phyloP scores from a whole-genome alignment of 2,113 vertebrate genomes.

The Neogobius melanostomus region DNA sequence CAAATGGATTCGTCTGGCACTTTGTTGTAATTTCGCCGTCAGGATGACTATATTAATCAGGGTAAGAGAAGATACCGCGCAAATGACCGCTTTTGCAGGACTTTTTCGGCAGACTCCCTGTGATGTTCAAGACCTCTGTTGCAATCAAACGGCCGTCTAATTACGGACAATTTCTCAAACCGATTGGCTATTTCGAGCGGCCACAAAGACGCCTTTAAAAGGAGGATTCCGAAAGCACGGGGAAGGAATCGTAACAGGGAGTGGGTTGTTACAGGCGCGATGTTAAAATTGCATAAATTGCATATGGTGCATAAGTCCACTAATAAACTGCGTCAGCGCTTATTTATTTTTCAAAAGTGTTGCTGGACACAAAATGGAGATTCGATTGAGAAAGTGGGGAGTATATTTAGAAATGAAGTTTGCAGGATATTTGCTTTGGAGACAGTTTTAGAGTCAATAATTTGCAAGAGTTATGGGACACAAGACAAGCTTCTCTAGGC shows the following conservation, averaged over 20 bases:
- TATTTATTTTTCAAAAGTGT: constrained; percentile 14
- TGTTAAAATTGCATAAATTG: constrained; percentile 39
- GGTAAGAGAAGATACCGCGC: neutral
- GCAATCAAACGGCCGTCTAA: constrained; percentile 23
- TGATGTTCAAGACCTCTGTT: neutral
- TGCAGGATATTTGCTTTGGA: neutral
- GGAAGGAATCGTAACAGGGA: constrained; percentile 21
- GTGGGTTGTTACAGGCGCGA: constrained; percentile 28
- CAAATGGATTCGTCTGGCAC: constrained; percentile 23
- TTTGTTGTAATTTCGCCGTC: constrained; percentile 1
- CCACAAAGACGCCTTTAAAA: constrained; percentile 32
- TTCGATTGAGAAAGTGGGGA: neutral
- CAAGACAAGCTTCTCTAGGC: too few relatives aligned
- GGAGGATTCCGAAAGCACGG: constrained; percentile 36
- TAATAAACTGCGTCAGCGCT: constrained; percentile 12
- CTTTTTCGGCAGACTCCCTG: neutral
- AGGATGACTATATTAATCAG: neutral
- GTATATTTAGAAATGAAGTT: constrained; percentile 1
- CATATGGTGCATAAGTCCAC: constrained; percentile 26
- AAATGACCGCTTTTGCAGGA: neutral
- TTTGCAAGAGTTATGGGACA: neutral
- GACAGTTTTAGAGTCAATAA: neutral
- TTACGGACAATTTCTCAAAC: constrained; percentile 26
- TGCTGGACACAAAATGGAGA: neutral
- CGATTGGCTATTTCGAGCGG: constrained; percentile 33